phyloP scores from a whole-genome alignment of 2,113 vertebrate genomes.

The Pelusios castaneus region DNA sequence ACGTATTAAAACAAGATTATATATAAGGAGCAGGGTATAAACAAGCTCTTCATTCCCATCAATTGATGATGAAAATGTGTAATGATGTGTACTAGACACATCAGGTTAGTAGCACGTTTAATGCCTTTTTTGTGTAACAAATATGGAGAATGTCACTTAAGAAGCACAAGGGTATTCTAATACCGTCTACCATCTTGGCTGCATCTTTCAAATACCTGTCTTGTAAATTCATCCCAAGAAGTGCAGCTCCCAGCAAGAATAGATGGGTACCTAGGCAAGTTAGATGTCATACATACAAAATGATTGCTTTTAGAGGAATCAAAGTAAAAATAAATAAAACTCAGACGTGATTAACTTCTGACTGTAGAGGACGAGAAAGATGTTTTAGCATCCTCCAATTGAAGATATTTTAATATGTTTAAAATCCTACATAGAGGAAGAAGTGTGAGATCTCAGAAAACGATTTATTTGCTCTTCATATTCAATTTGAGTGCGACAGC shows the following conservation, averaged over 20 bases:
- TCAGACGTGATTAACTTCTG: slow-evolving; percentile 57
- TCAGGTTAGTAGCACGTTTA: rapidly evolving
- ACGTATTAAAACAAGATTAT: neutral
- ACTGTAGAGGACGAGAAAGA: neutral
- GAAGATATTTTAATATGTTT: neutral
- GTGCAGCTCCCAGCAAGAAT: slow-evolving; percentile 42
- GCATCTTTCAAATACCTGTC: slow-evolving; percentile 67
- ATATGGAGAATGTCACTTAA: slow-evolving; percentile 19
- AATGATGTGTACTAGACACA: neutral
- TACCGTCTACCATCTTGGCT: neutral
- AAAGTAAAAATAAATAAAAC: slow-evolving; percentile 31
- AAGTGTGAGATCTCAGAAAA: neutral
- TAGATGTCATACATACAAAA: slow-evolving; percentile 42
- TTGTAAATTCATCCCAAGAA: slow-evolving; percentile 31
- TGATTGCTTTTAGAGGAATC: slow-evolving; percentile 29
- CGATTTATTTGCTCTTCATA: neutral
- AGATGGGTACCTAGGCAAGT: neutral
- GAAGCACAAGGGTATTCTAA: neutral
- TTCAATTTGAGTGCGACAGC: neutral
- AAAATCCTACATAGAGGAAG: neutral
- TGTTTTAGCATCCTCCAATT: neutral
- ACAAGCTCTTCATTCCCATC: rapidly evolving
- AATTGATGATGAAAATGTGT: rapidly evolving
- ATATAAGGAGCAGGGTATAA: rapidly evolving
- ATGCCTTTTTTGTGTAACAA: neutral